Percentiles rank a stretch among this genome's conserved stretches.
Conservation (phyloP, 2,113 vertebrate genomes). For the Callipepla squamata region DNA sequence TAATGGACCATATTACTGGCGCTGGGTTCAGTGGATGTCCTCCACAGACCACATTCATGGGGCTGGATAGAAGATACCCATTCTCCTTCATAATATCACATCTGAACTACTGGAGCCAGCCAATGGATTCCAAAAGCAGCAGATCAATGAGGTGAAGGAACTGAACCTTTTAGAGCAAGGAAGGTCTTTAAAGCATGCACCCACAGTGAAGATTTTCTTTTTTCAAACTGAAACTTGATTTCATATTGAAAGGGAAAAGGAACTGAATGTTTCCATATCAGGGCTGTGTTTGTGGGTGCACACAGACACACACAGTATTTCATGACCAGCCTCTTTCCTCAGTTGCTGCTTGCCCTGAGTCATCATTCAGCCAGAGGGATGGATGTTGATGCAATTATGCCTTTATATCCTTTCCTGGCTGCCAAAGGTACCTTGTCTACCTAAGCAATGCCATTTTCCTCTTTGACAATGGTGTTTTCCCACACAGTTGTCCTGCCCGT, state of each 20-base stretch:
- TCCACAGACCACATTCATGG: background rate
- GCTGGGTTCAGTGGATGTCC: background rate
- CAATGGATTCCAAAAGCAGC: background rate
- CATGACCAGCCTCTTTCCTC: background rate
- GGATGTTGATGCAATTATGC: background rate
- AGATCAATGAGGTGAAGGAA: background rate
- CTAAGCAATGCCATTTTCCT: background rate
- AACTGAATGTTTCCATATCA: background rate
- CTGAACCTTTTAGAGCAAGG: background rate
- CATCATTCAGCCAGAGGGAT: background rate
- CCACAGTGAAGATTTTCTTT: background rate
- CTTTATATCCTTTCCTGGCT: background rate
- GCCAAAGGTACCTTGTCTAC: background rate
- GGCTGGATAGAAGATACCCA: background rate
- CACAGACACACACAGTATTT: rapidly evolving
- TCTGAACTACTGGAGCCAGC: background rate
- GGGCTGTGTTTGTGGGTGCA: background rate
- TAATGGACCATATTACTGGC: background rate
- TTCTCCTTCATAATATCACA: background rate
- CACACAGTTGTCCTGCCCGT: background rate
- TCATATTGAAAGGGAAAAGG: background rate
- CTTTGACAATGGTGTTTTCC: background rate
- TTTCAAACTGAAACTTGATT: background rate
- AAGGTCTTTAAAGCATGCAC: background rate
- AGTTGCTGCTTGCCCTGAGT: background rate